Percentiles rank a stretch among this genome's conserved stretches.
phyloP scores from a whole-genome alignment of 2,888 invertebrate species.

The Incurvaria masculella region DNA sequence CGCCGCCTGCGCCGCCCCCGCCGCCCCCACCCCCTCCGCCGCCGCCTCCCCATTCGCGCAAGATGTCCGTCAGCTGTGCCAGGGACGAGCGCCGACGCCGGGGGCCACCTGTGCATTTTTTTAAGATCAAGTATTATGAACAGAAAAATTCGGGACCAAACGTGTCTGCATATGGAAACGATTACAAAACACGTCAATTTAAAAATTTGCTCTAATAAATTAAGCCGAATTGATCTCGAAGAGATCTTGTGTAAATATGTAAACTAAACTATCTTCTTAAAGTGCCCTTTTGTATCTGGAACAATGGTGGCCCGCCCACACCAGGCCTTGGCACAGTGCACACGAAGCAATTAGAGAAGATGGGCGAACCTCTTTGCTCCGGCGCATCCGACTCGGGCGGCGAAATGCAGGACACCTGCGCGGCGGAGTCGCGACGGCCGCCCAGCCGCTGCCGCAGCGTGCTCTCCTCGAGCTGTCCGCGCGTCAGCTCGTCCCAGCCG shows the following conservation, averaged over 20 bases:
- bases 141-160: too few species aligned
- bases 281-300: too few species aligned
- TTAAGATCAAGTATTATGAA: too few species aligned
- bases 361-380: slow-evolving; percentile 35
- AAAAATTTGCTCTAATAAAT: too few species aligned
- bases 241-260: too few species aligned
- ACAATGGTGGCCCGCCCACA: too few species aligned
- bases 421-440: slow-evolving; percentile 84
- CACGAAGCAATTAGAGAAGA: too few species aligned
- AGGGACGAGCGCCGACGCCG: slow-evolving; percentile 80
- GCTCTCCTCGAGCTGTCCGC: slow-evolving; percentile 81
- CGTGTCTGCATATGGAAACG: too few species aligned
- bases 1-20: slow-evolving; percentile 63
- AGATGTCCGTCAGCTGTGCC: slow-evolving; percentile 84
- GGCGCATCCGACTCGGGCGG: slow-evolving; percentile 77
- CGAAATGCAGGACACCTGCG: slow-evolving; percentile 81
- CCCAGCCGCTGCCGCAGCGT: slow-evolving; percentile 82
- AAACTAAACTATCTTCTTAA: too few species aligned
- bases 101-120: slow-evolving; percentile 49
- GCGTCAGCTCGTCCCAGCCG: slow-evolving; percentile 90
- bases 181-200: too few species aligned
- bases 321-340: too few species aligned
- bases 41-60: slow-evolving; percentile 82
- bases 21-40: slow-evolving; percentile 40
- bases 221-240: too few species aligned